Base-by-base conservation (phyloP, 2,888 invertebrate genomes). In the Callyntrura guangdongensis region DNA sequence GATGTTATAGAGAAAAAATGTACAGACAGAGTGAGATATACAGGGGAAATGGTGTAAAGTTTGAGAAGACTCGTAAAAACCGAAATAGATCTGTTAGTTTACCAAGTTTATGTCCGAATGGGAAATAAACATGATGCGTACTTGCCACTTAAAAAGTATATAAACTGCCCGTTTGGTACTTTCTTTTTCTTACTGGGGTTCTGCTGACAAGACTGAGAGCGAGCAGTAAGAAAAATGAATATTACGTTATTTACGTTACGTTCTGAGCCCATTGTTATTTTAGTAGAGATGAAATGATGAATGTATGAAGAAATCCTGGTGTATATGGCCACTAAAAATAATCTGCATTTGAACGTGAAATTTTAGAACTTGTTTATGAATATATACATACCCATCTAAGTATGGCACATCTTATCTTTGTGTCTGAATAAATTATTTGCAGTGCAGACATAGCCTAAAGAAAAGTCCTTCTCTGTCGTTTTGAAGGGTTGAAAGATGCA, bases 61-160 rank as follows among this genome's bases (percentile, higher is more conserved):
- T 59, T 67, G 67, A 67, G 67, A 12, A 36, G 27, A 36, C 3
- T 67, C 67, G 27, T 67, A 67, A 67, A 67, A 77, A 77, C 36
- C 22, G 53, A 77, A 77, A 53, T 77, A 67, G 67, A 67, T 67
- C 74, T 47, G 49, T 74, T 53, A 74, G 49, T 74, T 27, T 47
- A 49, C 74, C 49, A 74, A 72, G 74, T 74, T 49, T 74, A 74
- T 47, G 74, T 45, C 3, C 49, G 64, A 82, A 82, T 82, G 64
- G 64, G 64, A 82, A 82, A 64, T 82, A 82, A 82, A 64, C 61
- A 82, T 61, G 64, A 64, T 17, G 64, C 36, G 49, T 49, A 20
- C 22, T 67, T 67, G 36, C 67, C 67, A 67, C 67, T 67, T 67
- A 67, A 67, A 67, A 36, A 67, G 27, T 47, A 74, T 67, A 36